Evolutionary conservation across 2,888 invertebrate species (phyloP), one percentile per base, ranked within the genome.

Genomic region (Drosophila ochracea): DNA sequence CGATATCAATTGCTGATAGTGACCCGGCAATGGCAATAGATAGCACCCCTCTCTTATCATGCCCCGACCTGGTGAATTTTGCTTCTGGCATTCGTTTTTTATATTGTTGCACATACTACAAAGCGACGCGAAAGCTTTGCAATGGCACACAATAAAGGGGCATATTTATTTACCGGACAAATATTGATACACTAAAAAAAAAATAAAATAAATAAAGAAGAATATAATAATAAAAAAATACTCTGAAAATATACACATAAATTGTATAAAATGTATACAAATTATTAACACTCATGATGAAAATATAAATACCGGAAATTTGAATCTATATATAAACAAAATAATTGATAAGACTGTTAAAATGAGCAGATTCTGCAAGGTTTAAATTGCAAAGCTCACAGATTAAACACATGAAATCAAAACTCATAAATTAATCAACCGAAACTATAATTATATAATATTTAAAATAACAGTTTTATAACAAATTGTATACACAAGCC

Each of bases 1-100:
- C 82, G 80, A 81, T 82, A 82, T 71, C 80, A 75, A 82, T 68
- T 74, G 71, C 78, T 72, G 82, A 80, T 80, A 78, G 58, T 57
- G 78, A 68, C 64, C n/a, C 52, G 28, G 61, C 61, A 65, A 58
- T 49, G 49, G 59, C 73, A 65, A 73, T 43, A 47, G 35, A 41
- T 35, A 4, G 13, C 68, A 30, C 33, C 31, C 53, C 47, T 21
- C 35, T 25, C 63, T 53, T 64, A 74, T 55, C 59, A 31, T 41
- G 25, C 37, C 43, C 10, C 31, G 63, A 67, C 52, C 62, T 53
- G 63, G 43, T 41, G 49, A 64, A 58, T 43, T 39, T 41, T 37
- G 47, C 41, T 43, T 49, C 52, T 57, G n/a, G 30, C 50, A 35
- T 41, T 52, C 21, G 25, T 19, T 21, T 58, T 35, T 6, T 9